Conservation (phyloP, 2,888 invertebrate species). For the Blomia tropicalis region DNA sequence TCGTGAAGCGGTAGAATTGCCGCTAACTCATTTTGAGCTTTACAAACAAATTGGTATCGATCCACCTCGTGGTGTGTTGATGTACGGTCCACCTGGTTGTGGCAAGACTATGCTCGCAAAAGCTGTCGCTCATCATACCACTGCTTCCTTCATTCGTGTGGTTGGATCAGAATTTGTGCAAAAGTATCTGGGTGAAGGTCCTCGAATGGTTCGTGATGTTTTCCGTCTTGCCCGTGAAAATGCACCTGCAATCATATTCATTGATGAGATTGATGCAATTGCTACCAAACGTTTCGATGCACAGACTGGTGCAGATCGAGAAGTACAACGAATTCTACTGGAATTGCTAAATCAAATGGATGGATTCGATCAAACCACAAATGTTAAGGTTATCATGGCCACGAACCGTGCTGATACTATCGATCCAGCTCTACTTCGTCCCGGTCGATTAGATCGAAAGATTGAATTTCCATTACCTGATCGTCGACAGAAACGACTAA, state of each 20-base stretch:
- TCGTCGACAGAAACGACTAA: constrained; percentile 69
- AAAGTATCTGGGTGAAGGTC: constrained; percentile 96
- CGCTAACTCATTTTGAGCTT: constrained; percentile 90
- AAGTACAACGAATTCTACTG: constrained; percentile 90
- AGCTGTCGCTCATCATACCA: constrained; percentile 94
- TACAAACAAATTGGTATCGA: constrained; percentile 96
- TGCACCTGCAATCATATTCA: constrained; percentile 97
- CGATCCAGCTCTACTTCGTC: constrained; percentile 87
- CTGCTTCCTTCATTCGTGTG: constrained; percentile 93
- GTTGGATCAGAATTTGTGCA: constrained; percentile 99
- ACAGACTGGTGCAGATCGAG: constrained; percentile 93
- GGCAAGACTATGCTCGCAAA: constrained; percentile 99
- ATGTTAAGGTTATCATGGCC: constrained; percentile 96
- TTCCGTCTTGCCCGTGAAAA: constrained; percentile 97
- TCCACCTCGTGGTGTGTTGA: constrained; percentile 89
- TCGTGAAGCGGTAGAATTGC: constrained; percentile 91
- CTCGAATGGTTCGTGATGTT: constrained; percentile 97
- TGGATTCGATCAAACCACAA: constrained; percentile 99
- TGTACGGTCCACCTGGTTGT: constrained; percentile 98
- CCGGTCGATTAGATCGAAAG: constrained; percentile 90
- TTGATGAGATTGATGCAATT: constrained; percentile 99
- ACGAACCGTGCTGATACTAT: constrained; percentile 93
- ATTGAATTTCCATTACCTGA: constrained; percentile 98
- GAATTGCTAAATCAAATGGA: constrained; percentile 99
- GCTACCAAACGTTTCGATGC: constrained; percentile 98